Evolutionary conservation across 1,140 invertebrate genomes (phyloP).

Genomic region (Cherax quadricarinatus): DNA sequence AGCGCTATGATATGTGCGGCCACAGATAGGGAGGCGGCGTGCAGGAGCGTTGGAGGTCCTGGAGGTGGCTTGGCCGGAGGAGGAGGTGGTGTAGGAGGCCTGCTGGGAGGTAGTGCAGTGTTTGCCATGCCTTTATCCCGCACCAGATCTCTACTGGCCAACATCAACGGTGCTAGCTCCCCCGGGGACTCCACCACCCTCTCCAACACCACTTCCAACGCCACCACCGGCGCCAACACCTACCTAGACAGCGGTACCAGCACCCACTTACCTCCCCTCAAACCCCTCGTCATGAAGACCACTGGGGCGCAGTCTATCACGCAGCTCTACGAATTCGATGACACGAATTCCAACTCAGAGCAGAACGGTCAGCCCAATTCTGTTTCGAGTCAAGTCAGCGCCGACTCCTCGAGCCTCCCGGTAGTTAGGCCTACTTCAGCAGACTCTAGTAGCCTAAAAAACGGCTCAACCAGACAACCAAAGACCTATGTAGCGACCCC

Average conservation of each 20-base stretch:
- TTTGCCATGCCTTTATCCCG: constrained; percentile 77
- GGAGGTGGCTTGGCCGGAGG: constrained; percentile 39
- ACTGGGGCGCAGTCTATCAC: constrained; percentile 71
- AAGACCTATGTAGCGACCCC: constrained; percentile 87
- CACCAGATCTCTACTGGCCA: constrained; percentile 77
- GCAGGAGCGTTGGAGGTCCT: constrained; percentile 59
- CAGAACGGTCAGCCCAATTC: constrained; percentile 60
- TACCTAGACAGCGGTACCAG: constrained; percentile 35
- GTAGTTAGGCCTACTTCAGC: constrained; percentile 65
- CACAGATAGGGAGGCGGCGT: constrained; percentile 67
- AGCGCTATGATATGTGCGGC: constrained; percentile 72
- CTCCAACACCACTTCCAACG: constrained; percentile 44
- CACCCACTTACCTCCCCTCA: constrained; percentile 73
- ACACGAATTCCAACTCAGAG: constrained; percentile 66
- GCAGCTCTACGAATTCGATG: constrained; percentile 67
- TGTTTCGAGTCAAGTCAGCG: constrained; percentile 52
- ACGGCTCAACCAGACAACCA: constrained; percentile 77
- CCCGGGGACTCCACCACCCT: constrained; percentile 73
- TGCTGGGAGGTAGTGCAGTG: constrained; percentile 62
- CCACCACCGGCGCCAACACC: constrained; percentile 43
- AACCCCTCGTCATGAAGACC: constrained; percentile 72
- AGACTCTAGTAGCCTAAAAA: constrained; percentile 73
- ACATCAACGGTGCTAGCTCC: constrained; percentile 75
- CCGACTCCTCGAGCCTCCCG: constrained; percentile 65
- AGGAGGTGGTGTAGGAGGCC: constrained; percentile 40